Conservation (phyloP, 2,888 invertebrate species). For the Apamea sordens region DNA sequence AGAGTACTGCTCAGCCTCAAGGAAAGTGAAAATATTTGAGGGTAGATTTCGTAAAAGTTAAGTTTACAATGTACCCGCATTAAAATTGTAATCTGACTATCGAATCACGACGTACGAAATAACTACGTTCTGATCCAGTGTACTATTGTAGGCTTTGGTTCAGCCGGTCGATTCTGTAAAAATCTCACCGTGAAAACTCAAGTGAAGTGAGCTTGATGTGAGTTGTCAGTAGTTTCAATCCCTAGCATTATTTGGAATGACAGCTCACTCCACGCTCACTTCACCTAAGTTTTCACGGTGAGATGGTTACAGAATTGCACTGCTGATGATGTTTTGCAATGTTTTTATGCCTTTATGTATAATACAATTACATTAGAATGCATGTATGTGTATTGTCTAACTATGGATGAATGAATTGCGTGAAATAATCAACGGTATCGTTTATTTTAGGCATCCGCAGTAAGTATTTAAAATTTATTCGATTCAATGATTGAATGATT, state of each 20-base stretch:
- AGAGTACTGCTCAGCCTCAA: neutral
- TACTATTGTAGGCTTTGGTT: too few species aligned
- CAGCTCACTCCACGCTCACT: too few species aligned
- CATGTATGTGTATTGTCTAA: too few species aligned
- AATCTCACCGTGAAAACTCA: too few species aligned
- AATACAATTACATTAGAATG: neutral
- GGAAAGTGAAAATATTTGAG: conserved; percentile 7
- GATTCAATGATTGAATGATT: neutral
- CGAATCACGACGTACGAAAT: too few species aligned
- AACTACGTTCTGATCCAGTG: neutral
- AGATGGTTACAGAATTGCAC: too few species aligned
- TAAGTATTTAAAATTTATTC: neutral
- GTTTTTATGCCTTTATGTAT: neutral
- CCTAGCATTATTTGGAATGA: too few species aligned
- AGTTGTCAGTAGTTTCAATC: too few species aligned
- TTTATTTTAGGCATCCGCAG: neutral
- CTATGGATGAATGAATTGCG: neutral
- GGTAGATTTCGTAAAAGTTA: conserved; percentile 2
- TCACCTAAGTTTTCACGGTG: too few species aligned
- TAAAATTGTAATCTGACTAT: neutral
- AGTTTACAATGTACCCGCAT: conserved; percentile 10
- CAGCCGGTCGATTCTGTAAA: too few species aligned
- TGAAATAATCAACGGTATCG: neutral
- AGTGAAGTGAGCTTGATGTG: too few species aligned
- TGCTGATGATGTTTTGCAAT: too few species aligned